Conservation (phyloP, 2,113 vertebrate species). For the Platanista minor region DNA sequence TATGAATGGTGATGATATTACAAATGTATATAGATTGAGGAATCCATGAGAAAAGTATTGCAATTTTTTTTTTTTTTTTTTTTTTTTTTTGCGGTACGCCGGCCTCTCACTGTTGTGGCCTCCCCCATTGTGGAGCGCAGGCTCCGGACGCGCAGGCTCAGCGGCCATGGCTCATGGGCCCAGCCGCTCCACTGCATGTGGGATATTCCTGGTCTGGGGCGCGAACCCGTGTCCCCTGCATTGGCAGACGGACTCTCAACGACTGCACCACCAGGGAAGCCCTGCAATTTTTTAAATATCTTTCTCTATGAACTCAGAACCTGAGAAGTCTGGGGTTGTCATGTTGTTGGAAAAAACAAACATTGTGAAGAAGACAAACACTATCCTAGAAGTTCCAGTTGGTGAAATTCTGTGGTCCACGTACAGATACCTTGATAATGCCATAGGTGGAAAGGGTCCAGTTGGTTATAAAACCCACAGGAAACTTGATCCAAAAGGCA, state of each 20-base stretch:
- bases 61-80: constrained; percentile 93
- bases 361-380: constrained; percentile 89
- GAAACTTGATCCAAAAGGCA: constrained; percentile 90
- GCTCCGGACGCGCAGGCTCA: too few relatives aligned
- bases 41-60: constrained; percentile 92
- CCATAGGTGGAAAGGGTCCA: constrained; percentile 90
- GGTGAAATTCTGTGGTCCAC: constrained; percentile 87
- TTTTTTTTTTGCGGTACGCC: too few relatives aligned
- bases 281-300: constrained; percentile 90
- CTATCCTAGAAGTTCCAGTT: constrained; percentile 88
- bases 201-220: too few relatives aligned
- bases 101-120: too few relatives aligned
- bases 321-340: constrained; percentile 90
- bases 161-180: too few relatives aligned
- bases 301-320: constrained; percentile 95
- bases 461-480: constrained; percentile 81
- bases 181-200: too few relatives aligned
- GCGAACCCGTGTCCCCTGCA: too few relatives aligned
- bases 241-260: too few relatives aligned
- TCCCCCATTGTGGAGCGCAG: too few relatives aligned
- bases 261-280: too few relatives aligned
- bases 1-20: constrained; percentile 90
- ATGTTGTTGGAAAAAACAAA: constrained; percentile 91
- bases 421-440: constrained; percentile 87
- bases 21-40: constrained; percentile 88